Evolutionary conservation across 2,113 vertebrate genomes (phyloP).

Genomic region (Xyliphius kryptos): DNA sequence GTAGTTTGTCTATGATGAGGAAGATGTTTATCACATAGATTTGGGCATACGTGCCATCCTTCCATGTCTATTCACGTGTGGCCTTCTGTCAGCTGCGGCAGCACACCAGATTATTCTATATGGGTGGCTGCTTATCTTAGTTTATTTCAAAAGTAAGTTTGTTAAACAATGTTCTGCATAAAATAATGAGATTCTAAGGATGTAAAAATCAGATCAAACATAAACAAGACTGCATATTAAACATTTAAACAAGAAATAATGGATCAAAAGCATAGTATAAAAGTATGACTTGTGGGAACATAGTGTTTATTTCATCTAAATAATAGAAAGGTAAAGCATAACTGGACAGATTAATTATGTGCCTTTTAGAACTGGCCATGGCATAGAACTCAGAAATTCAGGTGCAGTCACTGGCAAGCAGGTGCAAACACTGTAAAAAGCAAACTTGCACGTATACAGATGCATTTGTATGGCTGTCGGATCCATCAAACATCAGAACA

Average conservation of each 20-base stretch:
- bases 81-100: slow-evolving; percentile 42
- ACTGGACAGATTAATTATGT: slow-evolving; percentile 44
- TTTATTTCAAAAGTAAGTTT: slow-evolving; percentile 39
- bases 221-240: slow-evolving; percentile 40
- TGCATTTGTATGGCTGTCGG: slow-evolving; percentile 22
- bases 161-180: slow-evolving; percentile 49
- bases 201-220: slow-evolving; percentile 30
- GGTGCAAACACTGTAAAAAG: slow-evolving; percentile 37
- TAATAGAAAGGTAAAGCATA: slow-evolving; percentile 34
- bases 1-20: slow-evolving; percentile 52
- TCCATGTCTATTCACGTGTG: slow-evolving; percentile 44
- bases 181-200: slow-evolving; percentile 49
- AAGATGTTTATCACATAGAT: slow-evolving; percentile 43
- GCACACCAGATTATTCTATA: slow-evolving; percentile 43
- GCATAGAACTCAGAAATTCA: slow-evolving; percentile 33
- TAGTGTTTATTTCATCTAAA: slow-evolving; percentile 31
- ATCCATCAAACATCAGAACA: slow-evolving; percentile 46
- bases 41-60: slow-evolving; percentile 39
- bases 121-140: slow-evolving; percentile 57
- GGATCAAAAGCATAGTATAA: slow-evolving; percentile 27
- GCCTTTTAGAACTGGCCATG: slow-evolving; percentile 38
- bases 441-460: slow-evolving; percentile 29
- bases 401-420: slow-evolving; percentile 42
- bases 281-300: neutral
- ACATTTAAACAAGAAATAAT: slow-evolving; percentile 44